These are phyloP conservation scores for Isoperla grammatica DNA, from an alignment of 2,888 invertebrate species.

Conservation along the genomic window DNA sequence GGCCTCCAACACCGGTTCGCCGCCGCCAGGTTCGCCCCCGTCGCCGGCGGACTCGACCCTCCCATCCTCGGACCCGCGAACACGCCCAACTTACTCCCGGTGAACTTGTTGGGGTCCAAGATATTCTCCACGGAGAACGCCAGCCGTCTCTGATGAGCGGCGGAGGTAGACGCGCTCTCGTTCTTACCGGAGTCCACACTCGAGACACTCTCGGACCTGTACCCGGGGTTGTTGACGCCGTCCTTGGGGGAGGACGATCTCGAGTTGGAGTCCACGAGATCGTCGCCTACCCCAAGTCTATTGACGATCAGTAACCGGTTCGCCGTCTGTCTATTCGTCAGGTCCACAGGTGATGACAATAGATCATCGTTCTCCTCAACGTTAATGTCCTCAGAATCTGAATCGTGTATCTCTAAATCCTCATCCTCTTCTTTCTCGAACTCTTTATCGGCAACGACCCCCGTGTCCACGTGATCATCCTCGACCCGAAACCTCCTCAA, in stretches of 20 bases:
- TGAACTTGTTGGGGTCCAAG: constrained; percentile 84
- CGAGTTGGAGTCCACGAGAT: background rate
- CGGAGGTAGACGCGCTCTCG: constrained; percentile 14
- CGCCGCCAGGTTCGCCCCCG: constrained; percentile 31
- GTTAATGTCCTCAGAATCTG: constrained; percentile 26
- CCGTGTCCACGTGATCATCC: constrained; percentile 6
- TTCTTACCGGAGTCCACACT: constrained; percentile 14
- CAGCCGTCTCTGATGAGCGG: constrained; percentile 55
- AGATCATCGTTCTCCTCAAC: constrained; percentile 25
- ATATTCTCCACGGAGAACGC: constrained; percentile 90
- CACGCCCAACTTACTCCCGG: constrained; percentile 50
- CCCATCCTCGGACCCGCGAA: constrained; percentile 32
- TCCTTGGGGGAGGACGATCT: background rate
- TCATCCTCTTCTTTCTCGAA: constrained; percentile 28
- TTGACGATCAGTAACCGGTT: constrained; percentile 16
- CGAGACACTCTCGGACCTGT: constrained; percentile 14
- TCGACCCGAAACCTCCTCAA: constrained; percentile 4
- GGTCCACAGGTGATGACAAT: constrained; percentile 28
- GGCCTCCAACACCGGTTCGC: constrained; percentile 33
- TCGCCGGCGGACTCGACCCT: constrained; percentile 10
- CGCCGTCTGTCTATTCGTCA: constrained; percentile 26
- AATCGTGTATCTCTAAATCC: constrained; percentile 27
- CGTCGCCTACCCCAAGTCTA: background rate
- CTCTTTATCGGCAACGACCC: constrained; percentile 14
- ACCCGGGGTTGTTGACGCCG: background rate